phyloP scores from a whole-genome alignment of 2,797 vertebrate species.

The Tenualosa thibaudeaui region DNA sequence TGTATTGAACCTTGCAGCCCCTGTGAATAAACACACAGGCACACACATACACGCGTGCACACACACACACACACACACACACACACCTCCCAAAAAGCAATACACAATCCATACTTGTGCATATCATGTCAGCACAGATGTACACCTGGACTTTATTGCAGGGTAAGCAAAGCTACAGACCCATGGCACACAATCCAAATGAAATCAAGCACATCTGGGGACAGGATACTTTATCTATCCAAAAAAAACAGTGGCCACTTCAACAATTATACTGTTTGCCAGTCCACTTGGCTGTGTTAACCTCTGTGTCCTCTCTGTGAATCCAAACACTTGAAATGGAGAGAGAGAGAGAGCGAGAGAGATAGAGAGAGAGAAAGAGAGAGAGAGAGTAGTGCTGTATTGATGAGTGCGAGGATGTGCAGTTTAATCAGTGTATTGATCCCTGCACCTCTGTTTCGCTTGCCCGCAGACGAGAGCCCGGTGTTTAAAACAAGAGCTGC shows the following conservation, averaged over 20 bases:
- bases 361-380: not conserved
- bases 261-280: slow-evolving; percentile 50
- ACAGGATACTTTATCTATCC: not conserved
- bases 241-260: not conserved
- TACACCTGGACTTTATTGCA: not conserved
- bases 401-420: slow-evolving; percentile 85
- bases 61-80: slow-evolving; percentile 1
- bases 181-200: not conserved
- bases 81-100: not conserved
- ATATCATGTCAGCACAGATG: not conserved
- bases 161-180: not conserved
- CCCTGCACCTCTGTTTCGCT: slow-evolving; percentile 65
- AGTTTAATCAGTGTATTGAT: slow-evolving; percentile 96
- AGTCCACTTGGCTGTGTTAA: slow-evolving; percentile 12
- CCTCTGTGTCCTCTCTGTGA: not conserved
- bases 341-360: not conserved
- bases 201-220: not conserved
- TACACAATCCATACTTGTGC: not conserved
- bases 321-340: not conserved
- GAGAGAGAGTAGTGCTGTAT: slow-evolving; percentile 77
- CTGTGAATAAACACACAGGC: not conserved
- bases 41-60: not conserved
- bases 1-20: not conserved
- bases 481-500: slow-evolving; percentile 20
- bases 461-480: slow-evolving; percentile 23